These are phyloP conservation scores for Drosophila pseudotakahashii DNA, from an alignment of 2,888 invertebrate species.

Conservation along the genomic window DNA sequence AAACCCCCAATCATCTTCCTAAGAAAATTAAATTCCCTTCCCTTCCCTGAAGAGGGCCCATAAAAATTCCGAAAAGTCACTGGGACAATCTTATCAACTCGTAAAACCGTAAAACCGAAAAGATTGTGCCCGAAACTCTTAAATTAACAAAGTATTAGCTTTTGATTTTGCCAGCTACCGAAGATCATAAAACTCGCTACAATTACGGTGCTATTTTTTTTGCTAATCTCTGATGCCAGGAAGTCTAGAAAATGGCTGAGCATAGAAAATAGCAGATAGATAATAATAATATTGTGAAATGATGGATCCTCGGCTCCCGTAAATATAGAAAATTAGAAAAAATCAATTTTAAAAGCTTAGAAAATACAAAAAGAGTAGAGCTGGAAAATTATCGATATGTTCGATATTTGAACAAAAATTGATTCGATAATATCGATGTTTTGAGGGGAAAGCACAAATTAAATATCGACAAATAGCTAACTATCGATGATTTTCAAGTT, in stretches of 20 bases:
- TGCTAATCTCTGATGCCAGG: not conserved
- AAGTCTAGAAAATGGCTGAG: not conserved
- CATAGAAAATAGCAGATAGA: not conserved
- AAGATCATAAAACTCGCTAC: conserved; percentile 8
- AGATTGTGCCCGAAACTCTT: conserved; percentile 10
- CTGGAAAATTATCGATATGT: no score
- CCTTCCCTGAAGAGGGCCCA: not conserved
- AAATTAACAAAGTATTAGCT: conserved; percentile 20
- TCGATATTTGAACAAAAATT: no score
- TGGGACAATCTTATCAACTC: conserved; percentile 7
- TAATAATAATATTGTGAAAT: no score
- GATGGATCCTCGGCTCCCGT: no score
- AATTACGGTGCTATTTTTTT: not conserved
- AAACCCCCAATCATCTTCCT: not conserved
- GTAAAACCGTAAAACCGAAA: not conserved
- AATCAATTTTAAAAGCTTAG: no score
- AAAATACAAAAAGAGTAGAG: no score
- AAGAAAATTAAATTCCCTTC: not conserved
- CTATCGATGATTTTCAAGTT: no score
- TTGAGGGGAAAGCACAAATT: no score
- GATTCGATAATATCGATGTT: no score
- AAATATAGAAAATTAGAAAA: no score
- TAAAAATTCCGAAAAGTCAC: conserved; percentile 1
- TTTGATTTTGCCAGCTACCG: conserved; percentile 19
- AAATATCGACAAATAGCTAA: no score